These are phyloP conservation scores for Sorex maritimensis DNA, from an alignment of 2,797 vertebrate genomes.

Conservation along the genomic window DNA sequence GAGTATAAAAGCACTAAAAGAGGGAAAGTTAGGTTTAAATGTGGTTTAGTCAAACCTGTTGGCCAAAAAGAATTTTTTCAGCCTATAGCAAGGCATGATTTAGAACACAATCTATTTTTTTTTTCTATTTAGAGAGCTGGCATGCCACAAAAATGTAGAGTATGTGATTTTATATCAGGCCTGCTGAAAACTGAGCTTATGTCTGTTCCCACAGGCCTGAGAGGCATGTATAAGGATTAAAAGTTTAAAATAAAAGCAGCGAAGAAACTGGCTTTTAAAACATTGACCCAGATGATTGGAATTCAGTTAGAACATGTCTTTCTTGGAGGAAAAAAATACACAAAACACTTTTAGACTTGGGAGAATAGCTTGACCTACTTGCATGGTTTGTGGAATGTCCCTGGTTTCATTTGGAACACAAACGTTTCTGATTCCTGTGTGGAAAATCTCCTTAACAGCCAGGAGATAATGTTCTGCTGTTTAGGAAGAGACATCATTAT, in stretches of 20 bases:
- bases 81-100: constrained; percentile 69
- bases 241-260: constrained; percentile 77
- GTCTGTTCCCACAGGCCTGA: constrained; percentile 56
- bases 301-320: constrained; percentile 74
- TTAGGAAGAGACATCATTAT: constrained; percentile 21
- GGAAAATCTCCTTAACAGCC: constrained; percentile 49
- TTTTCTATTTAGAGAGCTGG: constrained; percentile 61
- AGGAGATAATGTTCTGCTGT: not conserved
- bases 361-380: constrained; percentile 73
- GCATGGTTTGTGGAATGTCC: constrained; percentile 60
- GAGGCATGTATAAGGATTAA: constrained; percentile 79
- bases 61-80: constrained; percentile 59
- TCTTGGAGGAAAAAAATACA: constrained; percentile 71
- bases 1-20: not conserved
- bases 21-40: constrained; percentile 45
- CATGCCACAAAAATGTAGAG: constrained; percentile 76
- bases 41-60: constrained; percentile 47
- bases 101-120: constrained; percentile 56
- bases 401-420: constrained; percentile 57
- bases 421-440: not conserved
- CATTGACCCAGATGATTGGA: constrained; percentile 70
- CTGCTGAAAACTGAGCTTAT: constrained; percentile 78
- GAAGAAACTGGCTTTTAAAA: constrained; percentile 74
- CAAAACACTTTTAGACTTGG: constrained; percentile 40
- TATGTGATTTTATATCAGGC: constrained; percentile 44